Base-by-base conservation (phyloP, 1,140 invertebrate genomes). In the Neodiprion lecontei region DNA sequence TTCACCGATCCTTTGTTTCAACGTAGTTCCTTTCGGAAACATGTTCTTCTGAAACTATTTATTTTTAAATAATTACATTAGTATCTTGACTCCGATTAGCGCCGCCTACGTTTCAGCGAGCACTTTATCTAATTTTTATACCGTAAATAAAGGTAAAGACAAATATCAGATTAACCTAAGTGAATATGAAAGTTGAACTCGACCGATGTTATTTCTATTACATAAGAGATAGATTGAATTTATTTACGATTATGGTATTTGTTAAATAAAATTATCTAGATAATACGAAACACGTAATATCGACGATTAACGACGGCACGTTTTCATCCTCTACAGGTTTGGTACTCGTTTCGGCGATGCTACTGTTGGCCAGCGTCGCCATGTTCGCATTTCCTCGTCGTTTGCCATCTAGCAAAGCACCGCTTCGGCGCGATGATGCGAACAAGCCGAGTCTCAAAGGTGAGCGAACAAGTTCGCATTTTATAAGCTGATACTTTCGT, bases 301-400 rank as follows among this genome's bases (percentile, higher is more conserved):
- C 5, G 28, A 40, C 5, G 28, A 40, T 40, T 40, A 40, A 40
- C 28, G 28, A 61, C 28, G 50, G 77, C 74, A 74, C 76, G 71
- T 73, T 61, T 67, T 47, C 66, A 69, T 74, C 48, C 14, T 75
- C 75, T 86, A 0, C 86, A 92, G 94, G 95, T 67, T 88, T 95
- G 77, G 93, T 97, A 48, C 88, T 96, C 70, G 96, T 97, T 73
- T 93, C 95, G 1, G 91, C 91, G 0, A 90, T 95, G 77, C 90
- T 97, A 78, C 91, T 96, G 82, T 79, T 97, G 48, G 92, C 95
- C 67, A 94, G 95, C 11, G 86, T 95, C 40, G 92, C 94, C 47
- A 97, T 98, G 96, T 97, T 97, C 88, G 93, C 94, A 53, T 97
- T 98, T 85, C 96, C 96, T 48, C 92, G 93, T 77, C 85, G 90